Base-by-base conservation (phyloP, 2,113 vertebrate species). In the Bungarus multicinctus region DNA sequence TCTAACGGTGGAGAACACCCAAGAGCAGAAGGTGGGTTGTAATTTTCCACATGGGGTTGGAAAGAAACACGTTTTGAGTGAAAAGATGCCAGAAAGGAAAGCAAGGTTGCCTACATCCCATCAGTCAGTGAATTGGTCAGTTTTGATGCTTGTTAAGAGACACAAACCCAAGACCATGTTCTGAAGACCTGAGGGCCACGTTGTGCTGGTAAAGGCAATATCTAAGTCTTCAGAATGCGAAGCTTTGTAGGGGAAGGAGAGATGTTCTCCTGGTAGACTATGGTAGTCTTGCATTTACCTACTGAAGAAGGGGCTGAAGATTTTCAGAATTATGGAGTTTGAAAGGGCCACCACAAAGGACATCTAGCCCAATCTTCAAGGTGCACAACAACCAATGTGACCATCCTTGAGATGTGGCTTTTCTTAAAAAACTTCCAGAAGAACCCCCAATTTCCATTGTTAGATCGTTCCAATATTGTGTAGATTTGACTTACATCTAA, bases 41-140 rank as follows among this genome's bases (percentile, higher is more conserved):
- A 88, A 64, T 20, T 20, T 18, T 9, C 85, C 60, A 60, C 2
- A 30, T 0, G 16, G 0, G 0, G 81, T 9, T 45, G 81, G 58
- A 3, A 85, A 52, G n/a, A 47, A 47, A 47, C 43, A 47, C 27
- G 4, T 25, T 22, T n/a, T 22, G 11, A 45, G 27, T 25, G 47
- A 52, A 34, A n/a, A 45, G 25, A 45, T 43, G 47, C 4, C 5
- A 2, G 3, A 20, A 89, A 57, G 18, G 25, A 50, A 85, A 57
- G 10, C 45, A 14, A 50, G 3, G 22, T 58, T 57, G 43, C 54
- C 22, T 34, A 58, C 50, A 30, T 90, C 30, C 54, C n/a, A 9
- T 85, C 2, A 12, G 53, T 14, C 57, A 8, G 47, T 85, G 27
- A 85, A 85, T 20, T 23, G 58, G 23, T 58, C 7, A 11, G 5